These are phyloP conservation scores for Lepus oiostolus DNA, from an alignment of 2,797 vertebrate genomes.

Conservation along the genomic window DNA sequence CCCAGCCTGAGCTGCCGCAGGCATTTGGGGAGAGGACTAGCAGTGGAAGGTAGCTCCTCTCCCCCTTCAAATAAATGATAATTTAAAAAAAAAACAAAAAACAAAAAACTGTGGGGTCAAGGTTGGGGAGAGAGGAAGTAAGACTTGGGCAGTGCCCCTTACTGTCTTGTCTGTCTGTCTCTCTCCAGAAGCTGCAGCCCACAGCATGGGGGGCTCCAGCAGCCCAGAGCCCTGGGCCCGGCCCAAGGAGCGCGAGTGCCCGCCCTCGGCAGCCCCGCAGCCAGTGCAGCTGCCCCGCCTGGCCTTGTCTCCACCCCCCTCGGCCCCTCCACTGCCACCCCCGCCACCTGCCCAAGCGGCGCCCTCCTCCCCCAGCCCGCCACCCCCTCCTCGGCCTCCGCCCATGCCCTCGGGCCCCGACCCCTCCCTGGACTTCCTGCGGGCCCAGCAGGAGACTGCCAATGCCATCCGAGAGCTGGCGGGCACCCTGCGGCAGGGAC, in stretches of 20 bases:
- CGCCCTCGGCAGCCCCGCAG: constrained; percentile 78
- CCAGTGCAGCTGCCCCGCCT: constrained; percentile 80
- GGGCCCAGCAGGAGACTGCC: constrained; percentile 86
- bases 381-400: constrained; percentile 26
- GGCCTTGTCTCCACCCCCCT: constrained; percentile 75
- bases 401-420: constrained; percentile 51
- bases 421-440: constrained; percentile 86
- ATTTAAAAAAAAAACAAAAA: no score
- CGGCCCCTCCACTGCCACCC: constrained; percentile 61
- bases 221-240: constrained; percentile 77
- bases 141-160: no score
- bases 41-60: no score
- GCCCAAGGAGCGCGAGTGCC: constrained; percentile 85
- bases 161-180: neutral
- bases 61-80: no score
- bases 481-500: constrained; percentile 85
- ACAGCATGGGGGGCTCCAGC: constrained; percentile 74
- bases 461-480: constrained; percentile 87
- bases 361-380: constrained; percentile 64
- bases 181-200: constrained; percentile 77
- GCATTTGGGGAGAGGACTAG: no score
- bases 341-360: constrained; percentile 39
- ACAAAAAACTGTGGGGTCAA: neutral
- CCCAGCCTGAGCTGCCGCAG: no score
- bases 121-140: neutral